phyloP scores from a whole-genome alignment of 2,888 invertebrate genomes.

The Drosophila fulvimacula region DNA sequence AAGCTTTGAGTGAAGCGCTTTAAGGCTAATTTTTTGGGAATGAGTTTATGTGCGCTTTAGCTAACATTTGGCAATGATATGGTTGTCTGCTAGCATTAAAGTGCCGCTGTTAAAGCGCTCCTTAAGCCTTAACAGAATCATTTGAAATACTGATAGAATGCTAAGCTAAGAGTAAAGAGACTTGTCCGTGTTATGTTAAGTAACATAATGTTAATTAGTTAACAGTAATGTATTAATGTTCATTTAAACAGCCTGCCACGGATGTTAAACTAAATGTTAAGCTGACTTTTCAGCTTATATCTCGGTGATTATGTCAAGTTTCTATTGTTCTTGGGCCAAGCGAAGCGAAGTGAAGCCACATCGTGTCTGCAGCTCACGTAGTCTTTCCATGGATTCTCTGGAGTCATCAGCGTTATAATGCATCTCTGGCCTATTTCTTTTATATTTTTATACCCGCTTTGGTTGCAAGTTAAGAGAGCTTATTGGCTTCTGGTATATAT shows the following conservation, averaged over 20 bases:
- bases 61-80: background rate
- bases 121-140: background rate
- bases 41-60: conserved; percentile 1
- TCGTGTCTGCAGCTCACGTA: conserved; percentile 42
- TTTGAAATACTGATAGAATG: background rate
- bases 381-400: conserved; percentile 32
- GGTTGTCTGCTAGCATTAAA: background rate
- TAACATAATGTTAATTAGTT: background rate
- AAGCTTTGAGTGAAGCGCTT: conserved; percentile 3
- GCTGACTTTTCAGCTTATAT: background rate
- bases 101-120: conserved; percentile 3
- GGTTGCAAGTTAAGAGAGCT: background rate
- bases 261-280: background rate
- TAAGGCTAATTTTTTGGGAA: conserved; percentile 1
- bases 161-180: background rate
- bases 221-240: background rate
- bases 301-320: background rate
- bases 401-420: conserved; percentile 47
- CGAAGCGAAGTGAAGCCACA: background rate
- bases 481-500: too few species aligned
- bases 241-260: background rate
- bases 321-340: background rate
- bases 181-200: background rate
- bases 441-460: background rate
- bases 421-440: conserved; percentile 26